Percentiles rank a stretch among this genome's conserved stretches.
These are phyloP conservation scores for Siphamia tubifer DNA, from an alignment of 2,113 vertebrate genomes.

Conservation along the genomic window DNA sequence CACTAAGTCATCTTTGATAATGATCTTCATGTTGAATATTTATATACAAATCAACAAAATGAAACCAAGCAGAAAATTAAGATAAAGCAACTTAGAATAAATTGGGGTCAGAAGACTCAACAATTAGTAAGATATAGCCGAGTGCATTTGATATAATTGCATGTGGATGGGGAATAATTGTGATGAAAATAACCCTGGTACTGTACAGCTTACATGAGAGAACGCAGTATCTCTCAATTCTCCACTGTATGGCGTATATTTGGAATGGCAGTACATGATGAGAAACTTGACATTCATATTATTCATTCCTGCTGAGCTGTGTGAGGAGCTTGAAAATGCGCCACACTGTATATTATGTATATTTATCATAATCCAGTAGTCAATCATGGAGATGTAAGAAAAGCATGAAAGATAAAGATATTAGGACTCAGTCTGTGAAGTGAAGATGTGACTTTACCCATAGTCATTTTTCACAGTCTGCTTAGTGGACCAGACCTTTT, in stretches of 20 bases:
- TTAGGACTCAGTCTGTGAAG: neutral
- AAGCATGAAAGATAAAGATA: neutral
- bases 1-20: constrained; percentile 90
- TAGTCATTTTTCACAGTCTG: neutral
- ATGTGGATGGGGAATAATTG: constrained; percentile 74
- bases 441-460: constrained; percentile 1
- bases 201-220: neutral
- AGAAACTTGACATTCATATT: constrained; percentile 48
- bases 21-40: constrained; percentile 89
- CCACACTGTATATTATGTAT: neutral
- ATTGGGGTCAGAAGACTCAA: constrained; percentile 97
- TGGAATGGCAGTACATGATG: constrained; percentile 38
- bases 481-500: neutral
- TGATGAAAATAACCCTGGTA: constrained; percentile 56
- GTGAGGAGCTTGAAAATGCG: constrained; percentile 1
- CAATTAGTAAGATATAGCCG: constrained; percentile 97
- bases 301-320: constrained; percentile 25
- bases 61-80: constrained; percentile 99
- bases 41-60: constrained; percentile 98
- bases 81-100: constrained; percentile 98
- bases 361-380: neutral
- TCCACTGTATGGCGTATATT: constrained; percentile 30
- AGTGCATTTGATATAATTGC: constrained; percentile 88
- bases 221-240: constrained; percentile 5
- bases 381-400: neutral